Evolutionary conservation across 2,888 invertebrate genomes (phyloP).

Genomic region (Matsumyia berberina): DNA sequence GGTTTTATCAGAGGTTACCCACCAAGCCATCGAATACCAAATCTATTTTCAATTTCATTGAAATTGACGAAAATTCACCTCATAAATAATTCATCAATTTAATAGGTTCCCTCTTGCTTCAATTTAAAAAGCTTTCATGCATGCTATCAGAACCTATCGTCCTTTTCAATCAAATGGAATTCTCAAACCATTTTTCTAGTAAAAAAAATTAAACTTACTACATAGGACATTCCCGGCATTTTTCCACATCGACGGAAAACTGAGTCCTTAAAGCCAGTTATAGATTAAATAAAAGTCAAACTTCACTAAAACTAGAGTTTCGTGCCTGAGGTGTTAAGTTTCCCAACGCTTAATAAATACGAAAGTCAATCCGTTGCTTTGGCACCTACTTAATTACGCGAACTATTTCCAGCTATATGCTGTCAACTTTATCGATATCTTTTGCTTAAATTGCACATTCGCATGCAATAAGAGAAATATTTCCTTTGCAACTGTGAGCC

Average conservation of each 20-base stretch:
- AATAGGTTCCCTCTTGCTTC: neutral
- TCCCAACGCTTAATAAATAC: slow-evolving; percentile 40
- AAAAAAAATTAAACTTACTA: neutral
- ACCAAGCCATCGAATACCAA: neutral
- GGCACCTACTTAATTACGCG: slow-evolving; percentile 50
- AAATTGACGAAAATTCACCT: slow-evolving; percentile 3
- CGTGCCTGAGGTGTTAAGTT: slow-evolving; percentile 57
- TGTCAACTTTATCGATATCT: slow-evolving; percentile 55
- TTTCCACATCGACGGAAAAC: neutral
- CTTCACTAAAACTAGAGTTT: slow-evolving; percentile 2
- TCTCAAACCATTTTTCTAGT: neutral
- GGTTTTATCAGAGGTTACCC: neutral
- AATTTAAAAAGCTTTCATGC: neutral
- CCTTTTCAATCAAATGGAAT: slow-evolving; percentile 23
- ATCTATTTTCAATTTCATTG: neutral
- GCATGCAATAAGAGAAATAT: slow-evolving; percentile 49
- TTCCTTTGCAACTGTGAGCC: slow-evolving; percentile 15
- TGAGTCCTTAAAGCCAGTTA: slow-evolving; percentile 29
- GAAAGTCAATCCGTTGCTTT: slow-evolving; percentile 54
- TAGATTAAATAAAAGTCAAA: slow-evolving; percentile 29
- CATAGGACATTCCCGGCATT: neutral
- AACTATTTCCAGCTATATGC: slow-evolving; percentile 37
- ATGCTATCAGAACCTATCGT: slow-evolving; percentile 10
- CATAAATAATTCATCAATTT: slow-evolving; percentile 48
- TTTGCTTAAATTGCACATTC: slow-evolving; percentile 56